Base-by-base conservation (phyloP, 2,797 vertebrate species). In the Gephyroberyx darwinii region DNA sequence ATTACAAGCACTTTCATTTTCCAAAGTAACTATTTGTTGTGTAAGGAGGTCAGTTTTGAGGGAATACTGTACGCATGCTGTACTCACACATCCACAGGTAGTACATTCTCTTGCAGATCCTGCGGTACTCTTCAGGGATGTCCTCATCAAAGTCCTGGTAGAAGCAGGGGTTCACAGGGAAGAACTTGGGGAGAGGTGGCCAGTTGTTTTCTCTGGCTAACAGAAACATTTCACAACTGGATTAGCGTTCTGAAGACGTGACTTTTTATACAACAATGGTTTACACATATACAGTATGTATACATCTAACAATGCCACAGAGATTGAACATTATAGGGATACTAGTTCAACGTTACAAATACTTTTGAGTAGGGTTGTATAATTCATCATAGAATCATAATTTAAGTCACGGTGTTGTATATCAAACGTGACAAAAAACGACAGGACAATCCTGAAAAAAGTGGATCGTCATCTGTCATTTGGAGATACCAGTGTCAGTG, bases 71-170 rank as follows among this genome's bases (percentile, higher is more conserved):
- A 57, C 16, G 5, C 35, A 26, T 26, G 26, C 26, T 8, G 1
- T 64, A 96, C 98, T 87, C 90, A 99, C 98, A 85, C 97, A 99
- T 98, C 98, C 98, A 99, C 69, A 99, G 90, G 90, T 99, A 99
- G 89, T 99, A 99, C 37, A 99, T 94, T 91, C 97, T 97, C 92
- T 94, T 98, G 95, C 96, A 98, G 86, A 95, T 93, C 83, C 93
- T 88, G 84, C 96, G 96, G 84, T 96, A 96, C 61, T 98, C 95
- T 0, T 94, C 94, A 0, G 98, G 96, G 84, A 99, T 99, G n/a
- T 99, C 98, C 19, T 93, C 93, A 4, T 96, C 94, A 85, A 99
- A 96, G 80, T 99, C 95, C 92, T 99, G 98, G 55, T 98, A 97
- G 92, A 99, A 99, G 82, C 97, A 99, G 0, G 97, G 97, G 78